A percentile compares a stretch with the other conserved stretches of the same genome.
Evolutionary conservation across 2,888 invertebrate genomes (phyloP).

Genomic region (Hypomecis punctinalis): DNA sequence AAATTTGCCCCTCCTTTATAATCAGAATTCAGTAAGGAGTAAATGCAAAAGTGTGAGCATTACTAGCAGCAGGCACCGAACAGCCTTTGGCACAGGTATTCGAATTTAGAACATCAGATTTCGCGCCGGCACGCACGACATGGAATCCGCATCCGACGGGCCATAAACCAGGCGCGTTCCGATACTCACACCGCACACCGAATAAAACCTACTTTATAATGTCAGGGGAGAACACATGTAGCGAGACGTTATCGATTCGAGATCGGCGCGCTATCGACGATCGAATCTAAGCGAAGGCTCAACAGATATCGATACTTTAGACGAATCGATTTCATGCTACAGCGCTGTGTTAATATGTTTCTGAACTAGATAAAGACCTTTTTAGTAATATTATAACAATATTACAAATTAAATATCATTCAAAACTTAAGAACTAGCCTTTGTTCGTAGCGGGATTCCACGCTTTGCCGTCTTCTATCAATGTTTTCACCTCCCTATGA

Average conservation of each 20-base stretch:
- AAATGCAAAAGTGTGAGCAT: not conserved
- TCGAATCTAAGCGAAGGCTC: slow-evolving; percentile 63
- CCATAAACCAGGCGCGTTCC: slow-evolving; percentile 56
- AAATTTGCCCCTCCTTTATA: too few species aligned
- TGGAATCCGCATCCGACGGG: slow-evolving; percentile 41
- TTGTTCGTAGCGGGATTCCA: too few species aligned
- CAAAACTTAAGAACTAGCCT: too few species aligned
- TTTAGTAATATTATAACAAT: too few species aligned
- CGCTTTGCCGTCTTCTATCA: too few species aligned
- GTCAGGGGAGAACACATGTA: slow-evolving; percentile 71
- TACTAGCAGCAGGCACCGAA: not conserved
- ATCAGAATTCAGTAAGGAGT: too few species aligned
- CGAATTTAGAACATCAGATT: slow-evolving; percentile 45
- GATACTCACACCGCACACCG: slow-evolving; percentile 43
- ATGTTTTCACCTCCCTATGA: too few species aligned
- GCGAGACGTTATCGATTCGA: slow-evolving; percentile 67
- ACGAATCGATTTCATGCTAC: slow-evolving; percentile 58
- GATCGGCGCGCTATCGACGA: slow-evolving; percentile 68
- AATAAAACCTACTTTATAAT: slow-evolving; percentile 69
- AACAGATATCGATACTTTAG: slow-evolving; percentile 57
- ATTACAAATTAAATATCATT: too few species aligned
- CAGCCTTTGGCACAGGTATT: slow-evolving; percentile 9
- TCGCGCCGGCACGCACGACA: slow-evolving; percentile 44
- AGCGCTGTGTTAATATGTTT: slow-evolving; percentile 57
- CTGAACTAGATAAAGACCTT: slow-evolving; percentile 36